Base-by-base conservation (phyloP, 2,797 vertebrate genomes). In the Danionella dracula region DNA sequence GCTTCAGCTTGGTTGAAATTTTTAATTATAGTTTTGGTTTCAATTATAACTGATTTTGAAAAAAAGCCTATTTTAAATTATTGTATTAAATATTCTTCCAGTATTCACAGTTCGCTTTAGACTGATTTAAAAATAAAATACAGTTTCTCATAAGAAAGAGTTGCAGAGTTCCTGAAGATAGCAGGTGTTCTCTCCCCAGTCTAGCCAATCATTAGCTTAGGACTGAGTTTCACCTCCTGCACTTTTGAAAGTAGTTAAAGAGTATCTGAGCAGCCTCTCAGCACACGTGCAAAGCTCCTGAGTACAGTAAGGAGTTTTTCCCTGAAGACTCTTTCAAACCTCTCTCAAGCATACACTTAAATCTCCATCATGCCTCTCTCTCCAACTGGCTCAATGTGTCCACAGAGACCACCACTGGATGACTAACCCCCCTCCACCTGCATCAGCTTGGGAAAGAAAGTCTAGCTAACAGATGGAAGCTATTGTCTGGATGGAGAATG, bases 361-460 rank as follows among this genome's bases (percentile, higher is more conserved):
- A 60, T 34, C 56, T 8, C 69, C 60, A 56, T 60, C 66, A 34
- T 49, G 51, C 12, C 5, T 35, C 20, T 27, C 72, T 72, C 48
- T 76, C 35, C n/a, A n/a, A 31, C 20, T 27, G 19, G 8, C 15
- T 29, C 19, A 70, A 61, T 63, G 81, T 79, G 75, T 84, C 79
- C 76, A 54, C 59, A 59, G 70, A 81, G 72, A 62, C 56, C 55
- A 19, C n/a, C 55, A 4, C 57, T 72, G 69, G 70, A 76, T 72
- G 74, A 73, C 65, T 72, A 66, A 60, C 57, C 51, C 69, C 72
- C 62, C 77, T 64, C 77, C 67, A 17, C 66, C 72, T 51, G 75
- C 68, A 76, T 31, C 4, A 57, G 42, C 66, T 65, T 73, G 81
- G 76, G 82, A 88, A 86, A 85, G 83, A 79, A 81, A 77, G 78